These are phyloP conservation scores for Lytechinus variegatus DNA, from an alignment of 35 echinoderm and acorn worm genomes.

Conservation along the genomic window DNA sequence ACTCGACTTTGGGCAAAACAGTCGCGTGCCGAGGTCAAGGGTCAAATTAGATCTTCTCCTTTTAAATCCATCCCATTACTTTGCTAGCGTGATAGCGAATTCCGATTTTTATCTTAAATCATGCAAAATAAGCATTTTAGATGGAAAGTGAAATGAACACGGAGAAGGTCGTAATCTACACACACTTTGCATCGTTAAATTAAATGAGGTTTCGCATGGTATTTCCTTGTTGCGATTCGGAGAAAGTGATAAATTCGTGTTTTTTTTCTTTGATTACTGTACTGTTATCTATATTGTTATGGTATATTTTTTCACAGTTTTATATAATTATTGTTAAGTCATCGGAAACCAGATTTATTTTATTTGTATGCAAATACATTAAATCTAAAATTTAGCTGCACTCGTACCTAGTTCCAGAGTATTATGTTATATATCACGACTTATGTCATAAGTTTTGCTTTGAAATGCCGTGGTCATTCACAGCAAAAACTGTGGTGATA, in stretches of 20 bases:
- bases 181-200: not conserved
- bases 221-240: not conserved
- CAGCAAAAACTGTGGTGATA: no score
- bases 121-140: not conserved
- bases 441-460: not conserved
- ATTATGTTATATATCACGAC: not conserved
- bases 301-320: no score
- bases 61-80: not conserved
- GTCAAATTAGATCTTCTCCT: constrained; percentile 14
- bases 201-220: not conserved
- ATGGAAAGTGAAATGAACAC: not conserved
- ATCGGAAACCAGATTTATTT: no score
- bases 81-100: not conserved
- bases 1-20: not conserved
- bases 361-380: no score
- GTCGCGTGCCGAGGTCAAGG: constrained; percentile 41
- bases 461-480: not conserved
- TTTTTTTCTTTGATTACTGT: not conserved
- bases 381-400: not conserved
- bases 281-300: no score
- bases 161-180: not conserved
- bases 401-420: not conserved
- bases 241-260: not conserved
- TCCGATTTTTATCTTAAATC: not conserved
- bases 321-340: no score